Base-by-base conservation (phyloP, 2,113 vertebrate genomes). In the Cryptomyrus ogoouensis region DNA sequence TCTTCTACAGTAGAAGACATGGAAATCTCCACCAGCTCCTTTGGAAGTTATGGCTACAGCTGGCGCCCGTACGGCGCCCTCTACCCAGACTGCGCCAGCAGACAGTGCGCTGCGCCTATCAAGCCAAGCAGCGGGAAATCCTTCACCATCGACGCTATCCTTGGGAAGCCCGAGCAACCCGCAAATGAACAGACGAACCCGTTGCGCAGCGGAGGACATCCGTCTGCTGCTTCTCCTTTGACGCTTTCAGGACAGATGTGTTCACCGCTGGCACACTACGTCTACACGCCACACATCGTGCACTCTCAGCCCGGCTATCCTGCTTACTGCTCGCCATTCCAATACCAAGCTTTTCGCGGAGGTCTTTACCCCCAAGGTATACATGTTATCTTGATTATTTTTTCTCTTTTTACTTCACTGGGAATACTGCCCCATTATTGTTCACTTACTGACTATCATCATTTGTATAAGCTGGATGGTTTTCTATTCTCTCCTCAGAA, bases 81-180 rank as follows among this genome's bases (percentile, higher is more conserved):
- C 8, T 93, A 93, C 44, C 87, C 89, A 21, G 95, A 93, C 88
- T 93, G 92, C 88, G 89, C 58, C 9, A 91, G 90, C 42, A 91
- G 56, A 84, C 92, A 89, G 31, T 93, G 93, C 88, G 46, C 89
- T 70, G 50, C 56, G 19, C 49, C 90, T 3, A 27, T 93, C 7
- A 94, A 95, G 89, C 91, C 95, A 1, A 42, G 89, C 53, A 88
- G 83, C 27, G 93, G 95, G 2, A 96, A 96, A 88, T 95, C 95
- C 2, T 97, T 97, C 94, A 97, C 95, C 3, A 97, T 97, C 42
- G 96, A 96, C 3, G 95, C 96, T 10, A 89, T 96, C 58, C 95
- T 97, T 19, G 95, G 95, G 42, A 95, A 93, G 27, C 91, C 95
- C 3, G 94, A 94, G 39, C 91, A 92, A 1, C 80, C 89, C 0